Evolutionary conservation across 2,797 vertebrate species (phyloP), one percentile per base, ranked within the genome.

Genomic region (Otolemur crassicaudatus): DNA sequence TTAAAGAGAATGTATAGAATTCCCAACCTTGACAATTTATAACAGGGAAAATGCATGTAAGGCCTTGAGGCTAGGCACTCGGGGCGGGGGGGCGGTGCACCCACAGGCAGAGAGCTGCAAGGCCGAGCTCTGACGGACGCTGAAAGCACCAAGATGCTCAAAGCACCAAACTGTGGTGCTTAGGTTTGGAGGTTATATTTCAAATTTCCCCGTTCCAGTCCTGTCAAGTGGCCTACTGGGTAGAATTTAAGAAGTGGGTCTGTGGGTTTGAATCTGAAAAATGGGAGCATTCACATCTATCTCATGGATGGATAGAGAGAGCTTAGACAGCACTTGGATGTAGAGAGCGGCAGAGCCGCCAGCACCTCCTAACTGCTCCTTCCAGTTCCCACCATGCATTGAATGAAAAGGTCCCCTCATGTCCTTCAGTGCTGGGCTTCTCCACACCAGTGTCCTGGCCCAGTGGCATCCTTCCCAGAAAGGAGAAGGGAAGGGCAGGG

Each of bases 401-500:
- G 65, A 83, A 65, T 3, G 46, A 34, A 70, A 83, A 79, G n/a
- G n/a, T 10, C 29, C 69, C 6, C 1, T 17, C 3, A 1, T 1
- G 6, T 29, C 58, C 43, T 29, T 90, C 49, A 31, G 25, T 19
- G 20, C 86, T 46, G 56, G 46, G 46, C 31, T 81, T 58, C 67
- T 61, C 25, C 23, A 3, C 9, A 14, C 29, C 40, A 22, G 20
- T 1, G 13, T 80, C 12, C 43, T 7, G 20, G 34, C 56, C 43
- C 37, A 49, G 23, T 4, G 46, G 46, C 46, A 17, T 11, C 20
- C 11, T 86, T 67, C 43, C 65, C 81, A 17, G 92, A 94, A 93
- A 91, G 94, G 92, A 56, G 37, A 65, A 17, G 9, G 61, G 53
- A 94, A 95, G 84, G 84, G 3, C 60, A 69, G 29, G 63, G 61